A percentile compares a stretch with the other conserved stretches of the same genome.
Conservation (phyloP, 2,113 vertebrate species). For the Trogon surrucura region DNA sequence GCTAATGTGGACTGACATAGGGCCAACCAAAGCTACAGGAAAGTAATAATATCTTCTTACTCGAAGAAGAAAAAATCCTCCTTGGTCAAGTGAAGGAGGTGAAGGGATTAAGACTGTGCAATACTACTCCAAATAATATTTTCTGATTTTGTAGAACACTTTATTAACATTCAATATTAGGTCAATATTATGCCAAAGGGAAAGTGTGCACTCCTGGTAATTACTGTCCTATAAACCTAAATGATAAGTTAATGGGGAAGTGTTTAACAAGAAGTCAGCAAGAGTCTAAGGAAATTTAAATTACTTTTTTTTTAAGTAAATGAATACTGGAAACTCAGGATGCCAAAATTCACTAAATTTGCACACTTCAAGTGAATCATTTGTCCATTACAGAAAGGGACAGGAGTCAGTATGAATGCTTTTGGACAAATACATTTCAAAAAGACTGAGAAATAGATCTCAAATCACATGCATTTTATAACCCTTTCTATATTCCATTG, state of each 20-base stretch:
- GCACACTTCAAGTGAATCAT: background rate
- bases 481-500: background rate
- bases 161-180: slow-evolving; percentile 21
- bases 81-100: background rate
- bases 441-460: background rate
- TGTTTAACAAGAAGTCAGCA: background rate
- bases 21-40: background rate
- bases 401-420: background rate
- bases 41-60: background rate
- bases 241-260: background rate
- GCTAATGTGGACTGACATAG: background rate
- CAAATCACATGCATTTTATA: background rate
- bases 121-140: background rate
- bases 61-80: background rate
- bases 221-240: slow-evolving; percentile 58
- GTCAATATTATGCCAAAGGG: slow-evolving; percentile 36
- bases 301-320: background rate
- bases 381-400: background rate
- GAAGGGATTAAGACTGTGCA: background rate
- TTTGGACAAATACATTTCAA: background rate
- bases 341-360: background rate
- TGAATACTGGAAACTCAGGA: background rate
- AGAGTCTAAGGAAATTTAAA: background rate
- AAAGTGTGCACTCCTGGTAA: slow-evolving; percentile 5
- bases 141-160: background rate